Base-by-base conservation (phyloP, 2,113 vertebrate genomes). In the Myrmecobius fasciatus region DNA sequence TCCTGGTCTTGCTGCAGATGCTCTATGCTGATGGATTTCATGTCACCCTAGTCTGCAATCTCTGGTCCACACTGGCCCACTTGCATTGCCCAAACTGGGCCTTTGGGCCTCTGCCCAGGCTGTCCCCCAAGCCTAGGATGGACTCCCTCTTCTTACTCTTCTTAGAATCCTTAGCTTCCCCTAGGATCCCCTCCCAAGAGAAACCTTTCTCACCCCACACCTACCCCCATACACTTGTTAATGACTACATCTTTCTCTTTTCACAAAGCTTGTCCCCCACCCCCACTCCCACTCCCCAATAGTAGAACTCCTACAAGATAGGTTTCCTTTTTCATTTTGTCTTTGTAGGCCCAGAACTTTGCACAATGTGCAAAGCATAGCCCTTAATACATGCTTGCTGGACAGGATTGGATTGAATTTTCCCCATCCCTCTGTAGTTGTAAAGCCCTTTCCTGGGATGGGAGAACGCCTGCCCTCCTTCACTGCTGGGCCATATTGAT, bases 401-500 rank as follows among this genome's bases (percentile, higher is more conserved):
- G 60, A 75, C 36, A 20, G 36, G 31, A 60, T 31, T 60, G 56
- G 10, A 8, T 60, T 28, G 26, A 7, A 26, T 89, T 95, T 25
- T 31, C 47, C 47, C 56, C 22, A 54, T 43, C 89, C 96, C 52
- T 52, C 90, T 93, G 22, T 54, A 75, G n/a, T 25, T 53, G 51
- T 48, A 92, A 97, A 91, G 52, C 26, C 67, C n/a, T 89, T 24
- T 52, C 24, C 36, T 91, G 36, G 52, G 31, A 83, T 91, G 90
- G 47, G 48, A 94, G 43, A 47, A 52, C 52, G n/a, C 3, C 25
- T 53, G 60, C 52, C 47, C 96, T 98, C 92, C 97, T 96, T 93
- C 96, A 97, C 92, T 93, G n/a, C 95, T 92, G 54, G 92, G 51
- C 96, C 92, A 95, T 17, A 89, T 10, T 49, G 51, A 90, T 96